A percentile compares a stretch with the other conserved stretches of the same genome.
phyloP scores from a whole-genome alignment of 2,113 vertebrate species.

The Ammodytes dubius region DNA sequence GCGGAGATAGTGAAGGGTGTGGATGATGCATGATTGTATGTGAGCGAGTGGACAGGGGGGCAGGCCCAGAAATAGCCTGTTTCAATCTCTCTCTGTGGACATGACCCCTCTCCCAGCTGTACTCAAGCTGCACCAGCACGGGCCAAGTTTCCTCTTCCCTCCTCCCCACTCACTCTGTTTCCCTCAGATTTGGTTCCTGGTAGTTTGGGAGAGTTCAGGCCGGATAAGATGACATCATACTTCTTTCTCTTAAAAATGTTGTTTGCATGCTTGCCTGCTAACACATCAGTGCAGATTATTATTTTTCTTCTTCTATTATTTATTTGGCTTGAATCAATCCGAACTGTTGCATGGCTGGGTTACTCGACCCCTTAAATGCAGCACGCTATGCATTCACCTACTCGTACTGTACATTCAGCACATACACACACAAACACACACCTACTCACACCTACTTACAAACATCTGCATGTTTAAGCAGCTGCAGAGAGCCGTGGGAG shows the following conservation, averaged over 20 bases:
- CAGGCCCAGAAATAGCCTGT: constrained; percentile 78
- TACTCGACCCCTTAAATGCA: constrained; percentile 36
- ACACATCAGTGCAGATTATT: neutral
- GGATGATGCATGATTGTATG: constrained; percentile 80
- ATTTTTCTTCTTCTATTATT: constrained; percentile 29
- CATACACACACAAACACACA: constrained; percentile 55
- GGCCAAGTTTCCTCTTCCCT: constrained; percentile 77
- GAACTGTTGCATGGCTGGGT: constrained; percentile 36
- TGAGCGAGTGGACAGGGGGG: constrained; percentile 66
- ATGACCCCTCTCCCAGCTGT: constrained; percentile 81
- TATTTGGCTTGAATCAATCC: constrained; percentile 24
- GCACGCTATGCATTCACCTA: constrained; percentile 51
- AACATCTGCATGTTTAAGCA: constrained; percentile 64
- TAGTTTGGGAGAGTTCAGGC: constrained; percentile 50
- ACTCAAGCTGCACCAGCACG: constrained; percentile 67
- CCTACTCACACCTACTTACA: constrained; percentile 63
- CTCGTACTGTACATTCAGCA: constrained; percentile 37
- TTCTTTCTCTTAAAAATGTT: constrained; percentile 32
- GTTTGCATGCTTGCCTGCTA: constrained; percentile 28
- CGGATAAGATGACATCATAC: constrained; percentile 70
- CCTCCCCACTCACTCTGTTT: constrained; percentile 53
- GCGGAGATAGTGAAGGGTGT: constrained; percentile 74
- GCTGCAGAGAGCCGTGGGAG: constrained; percentile 59
- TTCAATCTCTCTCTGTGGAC: constrained; percentile 80
- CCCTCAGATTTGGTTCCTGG: constrained; percentile 59